These are phyloP conservation scores for Zoanthus solanderi DNA, from an alignment of 92 coral and sea anemone species.

Conservation along the genomic window DNA sequence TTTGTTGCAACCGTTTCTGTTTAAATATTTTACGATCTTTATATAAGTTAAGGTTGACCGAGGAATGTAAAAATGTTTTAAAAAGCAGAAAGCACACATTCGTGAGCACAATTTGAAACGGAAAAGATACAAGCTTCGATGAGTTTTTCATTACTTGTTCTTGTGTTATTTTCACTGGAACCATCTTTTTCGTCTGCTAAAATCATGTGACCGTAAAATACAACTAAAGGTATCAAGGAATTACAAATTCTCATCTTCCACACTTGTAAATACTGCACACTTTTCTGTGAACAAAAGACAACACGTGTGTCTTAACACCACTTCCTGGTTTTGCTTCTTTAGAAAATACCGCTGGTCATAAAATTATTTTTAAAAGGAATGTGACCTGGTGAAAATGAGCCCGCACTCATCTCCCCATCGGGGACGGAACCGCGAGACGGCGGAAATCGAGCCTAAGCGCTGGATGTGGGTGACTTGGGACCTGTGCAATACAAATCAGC, in stretches of 20 bases:
- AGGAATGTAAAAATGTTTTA: background rate
- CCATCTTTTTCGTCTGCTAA: conserved; percentile 25
- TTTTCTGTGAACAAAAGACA: background rate
- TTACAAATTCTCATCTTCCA: background rate
- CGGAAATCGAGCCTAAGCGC: too few species aligned
- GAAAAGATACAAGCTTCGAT: conserved; percentile 35
- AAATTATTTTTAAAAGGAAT: too few species aligned
- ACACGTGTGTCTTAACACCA: background rate
- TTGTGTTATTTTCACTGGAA: background rate
- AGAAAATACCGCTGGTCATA: background rate
- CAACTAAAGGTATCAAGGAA: background rate
- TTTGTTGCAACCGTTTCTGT: conserved; percentile 85
- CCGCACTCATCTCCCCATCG: too few species aligned
- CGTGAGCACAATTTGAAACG: background rate
- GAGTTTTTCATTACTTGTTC: conserved; percentile 15
- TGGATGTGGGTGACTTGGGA: too few species aligned
- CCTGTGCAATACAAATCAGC: too few species aligned
- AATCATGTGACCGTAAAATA: background rate
- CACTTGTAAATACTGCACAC: background rate
- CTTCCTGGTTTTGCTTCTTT: background rate
- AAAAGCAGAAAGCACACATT: background rate
- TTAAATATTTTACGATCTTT: conserved; percentile 84
- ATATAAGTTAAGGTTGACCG: background rate
- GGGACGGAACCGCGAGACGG: too few species aligned
- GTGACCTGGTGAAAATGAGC: too few species aligned